These are phyloP conservation scores for Tragelaphus buxtoni DNA, from an alignment of 2,113 vertebrate species.

Conservation along the genomic window DNA sequence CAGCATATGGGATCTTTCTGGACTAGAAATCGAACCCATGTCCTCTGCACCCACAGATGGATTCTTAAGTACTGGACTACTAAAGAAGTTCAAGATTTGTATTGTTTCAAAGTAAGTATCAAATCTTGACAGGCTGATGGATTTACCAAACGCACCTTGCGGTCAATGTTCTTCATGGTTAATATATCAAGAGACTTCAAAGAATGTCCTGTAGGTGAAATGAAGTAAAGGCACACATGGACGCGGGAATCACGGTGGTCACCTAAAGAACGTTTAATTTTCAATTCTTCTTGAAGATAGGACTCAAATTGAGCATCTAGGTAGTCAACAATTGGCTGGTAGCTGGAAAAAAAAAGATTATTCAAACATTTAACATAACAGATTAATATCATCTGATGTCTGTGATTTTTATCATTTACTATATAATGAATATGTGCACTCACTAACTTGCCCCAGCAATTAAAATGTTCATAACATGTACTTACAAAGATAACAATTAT, in stretches of 20 bases:
- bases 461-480: not conserved
- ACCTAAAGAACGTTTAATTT: conserved; percentile 90
- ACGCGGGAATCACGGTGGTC: conserved; percentile 91
- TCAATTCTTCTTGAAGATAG: conserved; percentile 94
- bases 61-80: not conserved
- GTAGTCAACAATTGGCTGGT: conserved; percentile 92
- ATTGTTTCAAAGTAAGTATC: not conserved
- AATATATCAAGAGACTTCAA: conserved; percentile 92
- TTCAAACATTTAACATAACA: not conserved
- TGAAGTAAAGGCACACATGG: conserved; percentile 95
- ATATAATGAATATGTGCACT: not conserved
- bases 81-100: not conserved
- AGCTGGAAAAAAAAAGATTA: conserved; percentile 75
- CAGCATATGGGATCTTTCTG: not conserved
- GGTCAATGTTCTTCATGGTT: conserved; percentile 93
- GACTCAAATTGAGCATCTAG: conserved; percentile 94
- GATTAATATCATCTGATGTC: not conserved
- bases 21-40: not conserved
- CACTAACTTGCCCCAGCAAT: not conserved
- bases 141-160: conserved; percentile 85
- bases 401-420: not conserved
- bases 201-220: conserved; percentile 93
- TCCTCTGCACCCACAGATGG: not conserved
- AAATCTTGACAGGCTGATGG: not conserved
- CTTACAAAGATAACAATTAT: not conserved